phyloP scores from a whole-genome alignment of 37 sponge, comb jelly and placozoan genomes.

The Hexactinellida sp. region DNA sequence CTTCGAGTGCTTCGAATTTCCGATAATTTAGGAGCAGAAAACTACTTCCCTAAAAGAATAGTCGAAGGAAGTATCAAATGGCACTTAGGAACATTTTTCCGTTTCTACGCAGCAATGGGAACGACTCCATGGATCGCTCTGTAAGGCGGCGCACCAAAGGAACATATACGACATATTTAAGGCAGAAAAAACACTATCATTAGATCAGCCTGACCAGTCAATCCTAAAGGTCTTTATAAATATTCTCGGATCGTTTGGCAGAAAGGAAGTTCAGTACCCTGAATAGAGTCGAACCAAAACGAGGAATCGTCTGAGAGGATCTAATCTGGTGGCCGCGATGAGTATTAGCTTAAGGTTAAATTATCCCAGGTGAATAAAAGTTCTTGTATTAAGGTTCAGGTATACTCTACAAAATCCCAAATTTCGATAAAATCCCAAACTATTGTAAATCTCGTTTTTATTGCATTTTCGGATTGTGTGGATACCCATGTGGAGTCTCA shows the following conservation, averaged over 20 bases:
- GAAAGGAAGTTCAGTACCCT: not conserved
- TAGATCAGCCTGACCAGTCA: not conserved
- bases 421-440: no score
- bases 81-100: not conserved
- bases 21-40: not conserved
- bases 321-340: not conserved
- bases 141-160: not conserved
- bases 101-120: not conserved
- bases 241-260: not conserved
- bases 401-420: no score
- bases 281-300: not conserved
- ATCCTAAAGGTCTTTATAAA: not conserved
- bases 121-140: not conserved
- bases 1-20: not conserved
- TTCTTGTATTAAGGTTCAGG: no score
- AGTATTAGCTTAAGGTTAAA: not conserved
- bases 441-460: no score
- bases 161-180: not conserved
- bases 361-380: no score
- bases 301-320: not conserved
- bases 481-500: no score
- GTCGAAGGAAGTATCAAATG: not conserved
- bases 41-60: not conserved
- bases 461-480: no score
- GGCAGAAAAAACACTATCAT: not conserved